A percentile compares a stretch with the other conserved stretches of the same genome.
phyloP scores from a whole-genome alignment of 2,113 vertebrate species.

The Burhinus bistriatus region DNA sequence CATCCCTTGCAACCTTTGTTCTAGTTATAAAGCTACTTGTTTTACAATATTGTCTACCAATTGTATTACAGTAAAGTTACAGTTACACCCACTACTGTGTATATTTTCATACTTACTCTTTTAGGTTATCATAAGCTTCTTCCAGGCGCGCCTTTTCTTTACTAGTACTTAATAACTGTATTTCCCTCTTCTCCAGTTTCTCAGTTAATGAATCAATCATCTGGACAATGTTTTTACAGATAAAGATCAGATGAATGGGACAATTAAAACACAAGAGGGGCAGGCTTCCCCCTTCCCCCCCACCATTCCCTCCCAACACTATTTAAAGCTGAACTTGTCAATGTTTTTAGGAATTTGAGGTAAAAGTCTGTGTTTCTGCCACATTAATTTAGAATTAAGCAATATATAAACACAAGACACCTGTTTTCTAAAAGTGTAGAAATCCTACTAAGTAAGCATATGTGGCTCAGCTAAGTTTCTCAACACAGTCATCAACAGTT shows the following conservation, averaged over 20 bases:
- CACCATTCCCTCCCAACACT: not conserved
- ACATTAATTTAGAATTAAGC: not conserved
- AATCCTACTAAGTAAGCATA: not conserved
- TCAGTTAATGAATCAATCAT: constrained; percentile 87
- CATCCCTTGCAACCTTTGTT: not conserved
- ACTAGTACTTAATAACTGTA: constrained; percentile 88
- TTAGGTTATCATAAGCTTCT: constrained; percentile 94
- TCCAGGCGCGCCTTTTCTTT: constrained; percentile 95
- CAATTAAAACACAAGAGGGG: not conserved
- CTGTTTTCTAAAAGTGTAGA: not conserved
- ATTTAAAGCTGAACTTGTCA: not conserved
- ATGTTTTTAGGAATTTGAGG: not conserved
- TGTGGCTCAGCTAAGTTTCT: not conserved
- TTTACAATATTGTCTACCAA: not conserved
- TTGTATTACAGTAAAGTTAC: not conserved
- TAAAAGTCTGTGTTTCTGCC: not conserved
- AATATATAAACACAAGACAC: not conserved
- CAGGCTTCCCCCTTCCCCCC: not conserved
- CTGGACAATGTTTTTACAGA: constrained; percentile 71
- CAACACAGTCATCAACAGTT: not conserved
- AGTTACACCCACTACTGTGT: not conserved
- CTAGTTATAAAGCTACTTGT: not conserved
- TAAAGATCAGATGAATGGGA: constrained; percentile 29
- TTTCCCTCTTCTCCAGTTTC: constrained; percentile 92
- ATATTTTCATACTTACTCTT: constrained; percentile 87